Evolutionary conservation across 2,797 vertebrate species (phyloP), one percentile per base, ranked within the genome.

Genomic region (Ctenopoma multispine): DNA sequence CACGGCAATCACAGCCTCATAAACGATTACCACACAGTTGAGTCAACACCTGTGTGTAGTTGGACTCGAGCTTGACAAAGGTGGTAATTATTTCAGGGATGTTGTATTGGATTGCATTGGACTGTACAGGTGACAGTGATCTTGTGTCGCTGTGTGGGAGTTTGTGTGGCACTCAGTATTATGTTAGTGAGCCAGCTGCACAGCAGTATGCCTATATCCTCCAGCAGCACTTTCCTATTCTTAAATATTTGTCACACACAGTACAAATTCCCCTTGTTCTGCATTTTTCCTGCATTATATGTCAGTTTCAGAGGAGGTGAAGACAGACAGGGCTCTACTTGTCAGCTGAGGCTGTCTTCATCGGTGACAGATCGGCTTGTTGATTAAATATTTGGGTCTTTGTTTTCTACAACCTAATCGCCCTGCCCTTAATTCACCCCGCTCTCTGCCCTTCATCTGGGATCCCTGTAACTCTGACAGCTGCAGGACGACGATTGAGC

Each of bases 341-440:
- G n/a, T 56, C 58, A 27, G 53, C 48, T 77, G 61, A 63, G 47
- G 55, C 58, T 29, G 31, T 69, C 53, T 50, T 69, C 21, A 21
- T 21, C 38, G 61, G 63, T 38, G 69, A 69, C 74, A 60, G 85
- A 79, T 63, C 18, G 23, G 77, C 67, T 69, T 74, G 71, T 81
- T 88, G 84, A 92, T 92, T 78, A 88, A 89, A 89, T 87, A 87
- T 86, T 81, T 84, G 72, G 54, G 43, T 74, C 60, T 79, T 54
- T 80, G 74, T 82, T 79, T 69, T 80, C 44, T 29, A 40, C 60
- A 62, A 36, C 51, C 51, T 82, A 85, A 84, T 90, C 81, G 47
- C 40, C 76, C 76, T 54, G 82, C 86, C 82, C 40, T 17, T 17
- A 17, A 79, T 82, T 83, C 72, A 47, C 38, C 40, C 72, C 6